These are phyloP conservation scores for Steinernema carpocapsae DNA, from an alignment of 2,888 invertebrate species.

Conservation along the genomic window DNA sequence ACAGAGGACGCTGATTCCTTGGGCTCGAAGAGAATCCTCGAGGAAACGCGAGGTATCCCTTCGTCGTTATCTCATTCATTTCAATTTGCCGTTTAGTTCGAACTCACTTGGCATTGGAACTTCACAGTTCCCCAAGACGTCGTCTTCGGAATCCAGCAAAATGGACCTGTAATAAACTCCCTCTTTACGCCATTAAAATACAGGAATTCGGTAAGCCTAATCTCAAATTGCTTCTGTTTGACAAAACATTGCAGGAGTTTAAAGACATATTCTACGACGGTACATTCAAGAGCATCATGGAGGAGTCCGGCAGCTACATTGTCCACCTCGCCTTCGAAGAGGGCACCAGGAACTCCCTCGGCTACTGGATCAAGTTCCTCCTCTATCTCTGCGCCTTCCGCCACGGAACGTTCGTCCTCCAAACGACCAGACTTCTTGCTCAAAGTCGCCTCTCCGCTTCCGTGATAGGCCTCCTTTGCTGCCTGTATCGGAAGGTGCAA, in stretches of 20 bases:
- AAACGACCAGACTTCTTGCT: background rate
- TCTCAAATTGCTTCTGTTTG: no score
- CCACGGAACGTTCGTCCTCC: background rate
- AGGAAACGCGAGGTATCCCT: no score
- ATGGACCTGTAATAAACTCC: background rate
- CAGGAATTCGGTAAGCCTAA: no score
- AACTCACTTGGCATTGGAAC: background rate
- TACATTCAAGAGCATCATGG: no score
- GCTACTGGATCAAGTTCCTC: background rate
- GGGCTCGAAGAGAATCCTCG: background rate
- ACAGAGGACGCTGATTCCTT: background rate
- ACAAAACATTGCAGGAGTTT: no score
- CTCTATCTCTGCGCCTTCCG: background rate
- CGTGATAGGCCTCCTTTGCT: background rate
- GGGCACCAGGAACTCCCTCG: no score
- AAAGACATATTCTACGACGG: no score
- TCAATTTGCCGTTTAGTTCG: background rate
- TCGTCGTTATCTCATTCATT: no score
- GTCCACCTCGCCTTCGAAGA: no score
- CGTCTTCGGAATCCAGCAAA: background rate
- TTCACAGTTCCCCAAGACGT: background rate
- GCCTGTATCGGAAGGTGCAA: background rate
- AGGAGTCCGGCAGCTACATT: no score
- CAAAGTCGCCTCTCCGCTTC: constrained; percentile 8
- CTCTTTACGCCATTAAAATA: background rate